A percentile compares a stretch with the other conserved stretches of the same genome.
Conservation (phyloP, 2,888 invertebrate species). For the Stenolophus ochropezus region DNA sequence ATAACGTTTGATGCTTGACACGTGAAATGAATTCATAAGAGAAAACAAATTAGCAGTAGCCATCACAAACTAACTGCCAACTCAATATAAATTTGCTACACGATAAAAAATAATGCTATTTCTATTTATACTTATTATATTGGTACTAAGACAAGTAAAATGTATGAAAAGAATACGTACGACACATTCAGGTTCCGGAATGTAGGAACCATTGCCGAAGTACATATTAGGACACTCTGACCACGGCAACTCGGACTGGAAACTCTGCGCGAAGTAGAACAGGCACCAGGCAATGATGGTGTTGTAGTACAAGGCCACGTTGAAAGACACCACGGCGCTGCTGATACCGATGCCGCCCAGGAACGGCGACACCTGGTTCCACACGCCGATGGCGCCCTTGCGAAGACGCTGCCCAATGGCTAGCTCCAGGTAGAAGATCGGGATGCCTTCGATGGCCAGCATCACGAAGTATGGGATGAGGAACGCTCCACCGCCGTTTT, state of each 20-base stretch:
- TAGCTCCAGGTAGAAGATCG: slow-evolving; percentile 96
- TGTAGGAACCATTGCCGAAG: slow-evolving; percentile 86
- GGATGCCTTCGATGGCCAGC: slow-evolving; percentile 95
- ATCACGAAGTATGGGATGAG: slow-evolving; percentile 97
- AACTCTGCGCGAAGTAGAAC: slow-evolving; percentile 95
- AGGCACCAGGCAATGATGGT: slow-evolving; percentile 99
- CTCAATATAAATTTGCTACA: too few relatives aligned
- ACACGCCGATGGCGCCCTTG: slow-evolving; percentile 95
- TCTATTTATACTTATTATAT: too few relatives aligned
- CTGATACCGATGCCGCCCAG: slow-evolving; percentile 94
- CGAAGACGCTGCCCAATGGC: slow-evolving; percentile 95
- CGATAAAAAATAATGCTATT: too few relatives aligned
- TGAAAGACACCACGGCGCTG: slow-evolving; percentile 96
- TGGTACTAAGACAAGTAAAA: too few relatives aligned
- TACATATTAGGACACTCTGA: slow-evolving; percentile 90
- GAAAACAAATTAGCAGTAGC: too few relatives aligned
- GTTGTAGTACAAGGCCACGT: slow-evolving; percentile 97
- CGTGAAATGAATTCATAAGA: too few relatives aligned
- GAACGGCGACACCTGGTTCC: slow-evolving; percentile 94
- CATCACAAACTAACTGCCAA: too few relatives aligned
- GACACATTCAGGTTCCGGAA: slow-evolving; percentile 87
- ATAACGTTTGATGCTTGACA: too few relatives aligned
- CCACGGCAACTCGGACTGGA: slow-evolving; percentile 94
- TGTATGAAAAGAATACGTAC: slow-evolving; percentile 77
- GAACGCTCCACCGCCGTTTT: slow-evolving; percentile 97